phyloP scores from a whole-genome alignment of 2,113 vertebrate genomes.

The Laticauda laticaudata region DNA sequence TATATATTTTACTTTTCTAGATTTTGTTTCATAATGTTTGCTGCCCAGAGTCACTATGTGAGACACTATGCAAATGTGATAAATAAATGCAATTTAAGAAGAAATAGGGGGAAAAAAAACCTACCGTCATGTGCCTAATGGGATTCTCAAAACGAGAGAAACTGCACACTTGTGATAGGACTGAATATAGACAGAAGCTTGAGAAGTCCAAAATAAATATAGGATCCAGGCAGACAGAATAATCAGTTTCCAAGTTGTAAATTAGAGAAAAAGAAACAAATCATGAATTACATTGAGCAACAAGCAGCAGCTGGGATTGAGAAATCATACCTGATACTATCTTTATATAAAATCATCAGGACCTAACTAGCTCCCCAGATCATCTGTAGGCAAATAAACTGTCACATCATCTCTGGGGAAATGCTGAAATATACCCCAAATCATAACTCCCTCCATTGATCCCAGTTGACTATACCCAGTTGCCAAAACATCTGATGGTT shows the following conservation, averaged over 20 bases:
- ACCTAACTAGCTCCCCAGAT: background rate
- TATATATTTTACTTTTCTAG: background rate
- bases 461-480: background rate
- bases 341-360: background rate
- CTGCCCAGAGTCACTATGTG: background rate
- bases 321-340: background rate
- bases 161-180: background rate
- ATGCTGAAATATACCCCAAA: background rate
- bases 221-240: background rate
- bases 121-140: background rate
- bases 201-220: background rate
- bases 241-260: background rate
- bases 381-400: background rate
- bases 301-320: background rate
- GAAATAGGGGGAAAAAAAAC: background rate
- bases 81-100: background rate
- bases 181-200: background rate
- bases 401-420: background rate
- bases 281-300: background rate
- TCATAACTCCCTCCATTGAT: background rate
- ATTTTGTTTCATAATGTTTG: background rate
- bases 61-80: background rate
- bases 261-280: background rate
- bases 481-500: background rate
- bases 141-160: background rate